phyloP scores from a whole-genome alignment of 1,140 invertebrate genomes.

The Asbolus verrucosus region DNA sequence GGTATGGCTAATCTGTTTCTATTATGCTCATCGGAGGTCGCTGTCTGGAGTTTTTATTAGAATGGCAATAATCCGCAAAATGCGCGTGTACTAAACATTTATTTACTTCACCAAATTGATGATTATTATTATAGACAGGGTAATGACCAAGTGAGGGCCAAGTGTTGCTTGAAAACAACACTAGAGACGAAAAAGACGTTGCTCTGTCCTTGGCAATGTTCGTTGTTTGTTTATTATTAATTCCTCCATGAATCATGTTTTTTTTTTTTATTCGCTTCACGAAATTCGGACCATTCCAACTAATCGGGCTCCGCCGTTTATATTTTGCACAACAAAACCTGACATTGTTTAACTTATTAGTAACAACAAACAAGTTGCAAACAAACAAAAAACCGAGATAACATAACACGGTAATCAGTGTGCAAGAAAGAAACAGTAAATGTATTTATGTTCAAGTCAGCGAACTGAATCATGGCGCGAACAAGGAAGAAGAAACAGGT shows the following conservation, averaged over 20 bases:
- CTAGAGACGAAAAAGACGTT: conserved; percentile 3
- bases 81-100: too few species aligned
- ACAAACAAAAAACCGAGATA: not conserved
- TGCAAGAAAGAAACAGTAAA: not conserved
- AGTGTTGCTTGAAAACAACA: not conserved
- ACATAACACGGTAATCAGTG: too few species aligned
- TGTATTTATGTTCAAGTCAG: conserved; percentile 27
- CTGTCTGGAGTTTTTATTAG: too few species aligned
- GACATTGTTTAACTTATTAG: conserved; percentile 10
- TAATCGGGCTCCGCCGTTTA: not conserved
- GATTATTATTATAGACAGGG: too few species aligned
- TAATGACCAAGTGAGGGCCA: too few species aligned
- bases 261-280: too few species aligned
- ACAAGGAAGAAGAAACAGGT: conserved; percentile 45
- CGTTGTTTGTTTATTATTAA: conserved; percentile 18
- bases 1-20: too few species aligned
- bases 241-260: conserved; percentile 12
- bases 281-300: too few species aligned
- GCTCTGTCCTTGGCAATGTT: conserved; percentile 9
- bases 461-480: conserved; percentile 24
- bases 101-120: too few species aligned
- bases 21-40: too few species aligned
- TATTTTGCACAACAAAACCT: not conserved
- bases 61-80: too few species aligned
- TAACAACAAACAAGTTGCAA: conserved; percentile 1